Conservation (phyloP, 2,888 invertebrate genomes). For the Uropetala carovei region DNA sequence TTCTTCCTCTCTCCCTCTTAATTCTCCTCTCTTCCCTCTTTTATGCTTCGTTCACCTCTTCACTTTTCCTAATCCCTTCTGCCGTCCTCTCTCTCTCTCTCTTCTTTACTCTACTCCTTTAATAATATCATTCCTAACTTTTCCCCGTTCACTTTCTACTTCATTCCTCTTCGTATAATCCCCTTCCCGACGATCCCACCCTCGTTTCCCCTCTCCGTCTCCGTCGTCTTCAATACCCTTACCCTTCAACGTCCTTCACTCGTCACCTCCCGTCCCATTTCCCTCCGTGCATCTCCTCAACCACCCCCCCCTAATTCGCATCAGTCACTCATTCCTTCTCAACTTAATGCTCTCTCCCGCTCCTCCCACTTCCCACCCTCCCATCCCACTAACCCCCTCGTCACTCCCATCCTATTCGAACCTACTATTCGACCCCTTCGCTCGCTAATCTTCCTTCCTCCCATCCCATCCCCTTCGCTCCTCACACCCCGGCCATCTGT, state of each 20-base stretch:
- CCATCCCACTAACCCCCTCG: too few relatives aligned
- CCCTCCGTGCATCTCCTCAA: not conserved
- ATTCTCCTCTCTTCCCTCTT: too few relatives aligned
- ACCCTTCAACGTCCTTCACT: not conserved
- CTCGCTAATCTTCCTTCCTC: not conserved
- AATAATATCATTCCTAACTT: not conserved
- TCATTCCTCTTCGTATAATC: not conserved
- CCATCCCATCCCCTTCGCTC: not conserved
- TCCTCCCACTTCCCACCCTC: too few relatives aligned
- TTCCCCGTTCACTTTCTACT: not conserved
- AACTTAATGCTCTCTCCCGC: too few relatives aligned
- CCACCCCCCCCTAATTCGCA: too few relatives aligned
- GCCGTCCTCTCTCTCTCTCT: not conserved
- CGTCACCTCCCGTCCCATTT: not conserved
- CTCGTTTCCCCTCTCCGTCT: not conserved
- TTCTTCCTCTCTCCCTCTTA: too few relatives aligned
- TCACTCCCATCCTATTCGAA: too few relatives aligned
- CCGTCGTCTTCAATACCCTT: not conserved
- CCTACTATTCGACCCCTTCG: too few relatives aligned
- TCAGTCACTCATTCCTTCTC: too few relatives aligned
- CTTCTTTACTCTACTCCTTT: not conserved
- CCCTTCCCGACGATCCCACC: not conserved
- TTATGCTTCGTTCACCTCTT: too few relatives aligned
- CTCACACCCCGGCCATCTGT: not conserved
- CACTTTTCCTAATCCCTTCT: not conserved